phyloP scores from a whole-genome alignment of 2,113 vertebrate genomes.

The Zosterops hypoxanthus region DNA sequence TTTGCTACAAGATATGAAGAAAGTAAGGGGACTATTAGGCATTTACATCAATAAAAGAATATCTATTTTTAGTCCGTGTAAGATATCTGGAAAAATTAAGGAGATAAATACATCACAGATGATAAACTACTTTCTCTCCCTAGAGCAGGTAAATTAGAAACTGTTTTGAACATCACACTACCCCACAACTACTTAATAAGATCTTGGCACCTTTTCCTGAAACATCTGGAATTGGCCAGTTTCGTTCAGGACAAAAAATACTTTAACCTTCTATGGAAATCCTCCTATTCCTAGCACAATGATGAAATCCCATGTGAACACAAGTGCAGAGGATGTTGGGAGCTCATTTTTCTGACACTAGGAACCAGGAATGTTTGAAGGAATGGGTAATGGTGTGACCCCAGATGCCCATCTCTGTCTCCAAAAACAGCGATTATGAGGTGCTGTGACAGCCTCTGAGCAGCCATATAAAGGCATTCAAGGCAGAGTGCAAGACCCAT shows the following conservation, averaged over 20 bases:
- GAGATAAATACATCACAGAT: background rate
- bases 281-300: background rate
- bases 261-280: conserved; percentile 41
- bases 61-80: background rate
- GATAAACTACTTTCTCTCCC: background rate
- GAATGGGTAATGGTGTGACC: conserved; percentile 1
- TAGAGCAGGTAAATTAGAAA: background rate
- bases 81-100: background rate
- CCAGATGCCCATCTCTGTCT: background rate
- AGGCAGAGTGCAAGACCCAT: background rate
- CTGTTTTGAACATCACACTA: background rate
- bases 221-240: background rate
- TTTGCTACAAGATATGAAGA: background rate
- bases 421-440: background rate
- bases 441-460: background rate
- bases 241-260: background rate
- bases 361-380: background rate
- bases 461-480: background rate
- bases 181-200: background rate
- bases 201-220: background rate
- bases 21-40: background rate
- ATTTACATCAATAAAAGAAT: background rate
- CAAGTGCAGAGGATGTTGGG: background rate
- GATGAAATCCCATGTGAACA: conserved; percentile 7
- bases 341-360: background rate